phyloP scores from a whole-genome alignment of 92 coral and sea anemone genomes.

The Phenganax marumi region DNA sequence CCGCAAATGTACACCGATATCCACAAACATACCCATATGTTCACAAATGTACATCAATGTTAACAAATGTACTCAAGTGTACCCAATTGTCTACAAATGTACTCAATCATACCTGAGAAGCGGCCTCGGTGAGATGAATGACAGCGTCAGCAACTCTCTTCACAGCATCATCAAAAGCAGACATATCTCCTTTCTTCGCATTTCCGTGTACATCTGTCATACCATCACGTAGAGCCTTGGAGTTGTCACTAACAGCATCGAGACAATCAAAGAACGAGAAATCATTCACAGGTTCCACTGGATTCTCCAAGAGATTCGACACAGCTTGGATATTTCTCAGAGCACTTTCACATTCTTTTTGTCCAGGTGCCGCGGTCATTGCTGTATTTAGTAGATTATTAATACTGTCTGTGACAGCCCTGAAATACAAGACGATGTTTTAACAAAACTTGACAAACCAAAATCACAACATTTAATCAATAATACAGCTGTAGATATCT shows the following conservation, averaged over 20 bases:
- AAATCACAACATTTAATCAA: neutral
- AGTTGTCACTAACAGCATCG: slow-evolving; percentile 76
- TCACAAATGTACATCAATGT: no score
- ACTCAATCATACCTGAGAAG: slow-evolving; percentile 75
- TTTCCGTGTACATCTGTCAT: slow-evolving; percentile 85
- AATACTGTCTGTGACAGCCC: slow-evolving; percentile 97
- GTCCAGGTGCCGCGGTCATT: slow-evolving; percentile 99
- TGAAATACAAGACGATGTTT: slow-evolving; percentile 18
- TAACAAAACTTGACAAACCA: neutral
- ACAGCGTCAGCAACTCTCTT: slow-evolving; percentile 87
- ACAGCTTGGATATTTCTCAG: slow-evolving; percentile 94
- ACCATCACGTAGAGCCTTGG: slow-evolving; percentile 85
- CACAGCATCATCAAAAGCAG: slow-evolving; percentile 78
- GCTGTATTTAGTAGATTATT: slow-evolving; percentile 89
- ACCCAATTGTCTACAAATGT: no score
- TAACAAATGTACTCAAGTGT: no score
- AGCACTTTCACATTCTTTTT: slow-evolving; percentile 96
- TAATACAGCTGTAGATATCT: neutral
- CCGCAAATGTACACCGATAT: no score
- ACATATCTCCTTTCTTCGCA: slow-evolving; percentile 85
- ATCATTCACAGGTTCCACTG: slow-evolving; percentile 95
- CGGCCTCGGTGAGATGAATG: slow-evolving; percentile 90
- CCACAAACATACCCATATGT: no score
- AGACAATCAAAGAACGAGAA: slow-evolving; percentile 94
- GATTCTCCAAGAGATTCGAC: slow-evolving; percentile 83